Evolutionary conservation across 2,113 vertebrate species (phyloP), one percentile per base, ranked within the genome.

Genomic region (Varanus komodoensis): DNA sequence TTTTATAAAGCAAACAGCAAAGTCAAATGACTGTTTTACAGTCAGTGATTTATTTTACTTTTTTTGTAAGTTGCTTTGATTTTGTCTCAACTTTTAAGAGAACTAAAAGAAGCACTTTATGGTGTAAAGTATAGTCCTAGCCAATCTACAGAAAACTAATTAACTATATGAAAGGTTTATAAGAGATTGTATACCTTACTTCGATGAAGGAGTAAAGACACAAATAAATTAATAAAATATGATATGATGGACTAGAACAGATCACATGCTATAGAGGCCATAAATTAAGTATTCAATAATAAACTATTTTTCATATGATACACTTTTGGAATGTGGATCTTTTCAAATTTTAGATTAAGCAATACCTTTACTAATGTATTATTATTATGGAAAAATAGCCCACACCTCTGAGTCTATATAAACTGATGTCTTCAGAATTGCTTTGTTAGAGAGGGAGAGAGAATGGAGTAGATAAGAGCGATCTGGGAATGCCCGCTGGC

Each of bases 1-100:
- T 93, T 93, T 92, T 88, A 86, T 12, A 67, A 93, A 92, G 44
- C 29, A 92, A 92, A 87, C 29, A 50, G 57, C 6, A 57, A 85
- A 89, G 61, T 85, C 6, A 89, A 44, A 93, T 86, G 14, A 48
- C 38, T 38, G 29, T 21, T 87, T 92, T 93, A 79, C 61, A 89
- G 25, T 0, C 14, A 38, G 69, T 48, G 57, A 67, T 57, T 75
- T 54, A 19, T 34, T 75, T 54, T 54, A 8, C 1, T 54, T 54
- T 54, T 54, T 88, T 44, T 64, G 80, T 78, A 86, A 87, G 4
- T 87, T 80, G 84, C 61, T 90, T 21, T 73, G 1, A 44, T 83
- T 92, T 87, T 73, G 1, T 84, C 54, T 17, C 12, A 88, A 32
- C 6, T 0, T 1, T 91, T 38, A 73, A 15, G 87, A 44, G 8